phyloP scores from a whole-genome alignment of 2,797 vertebrate species.

The Cryptoprocta ferox region DNA sequence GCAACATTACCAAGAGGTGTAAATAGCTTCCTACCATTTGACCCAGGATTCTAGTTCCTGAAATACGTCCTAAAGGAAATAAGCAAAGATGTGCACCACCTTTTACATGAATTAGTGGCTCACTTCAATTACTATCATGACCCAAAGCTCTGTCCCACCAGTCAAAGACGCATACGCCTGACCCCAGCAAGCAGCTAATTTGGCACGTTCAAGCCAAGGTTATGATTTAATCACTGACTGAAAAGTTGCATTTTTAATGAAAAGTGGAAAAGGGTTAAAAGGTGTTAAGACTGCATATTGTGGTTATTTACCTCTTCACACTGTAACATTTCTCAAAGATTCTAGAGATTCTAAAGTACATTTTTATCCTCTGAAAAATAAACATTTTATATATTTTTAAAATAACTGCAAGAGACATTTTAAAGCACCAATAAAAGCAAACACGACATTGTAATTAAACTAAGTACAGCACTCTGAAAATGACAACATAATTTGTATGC shows the following conservation, averaged over 20 bases:
- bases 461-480: slow-evolving; percentile 63
- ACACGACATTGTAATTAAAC: slow-evolving; percentile 73
- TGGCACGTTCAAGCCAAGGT: background rate
- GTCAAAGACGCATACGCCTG: background rate
- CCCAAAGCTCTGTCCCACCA: background rate
- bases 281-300: background rate
- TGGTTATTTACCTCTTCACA: slow-evolving; percentile 24
- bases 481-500: slow-evolving; percentile 76
- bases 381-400: slow-evolving; percentile 63
- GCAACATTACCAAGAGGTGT: background rate
- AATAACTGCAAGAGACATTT: slow-evolving; percentile 59
- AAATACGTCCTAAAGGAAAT: slow-evolving; percentile 21
- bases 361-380: slow-evolving; percentile 52
- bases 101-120: background rate
- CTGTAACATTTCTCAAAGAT: background rate
- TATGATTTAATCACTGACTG: background rate
- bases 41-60: background rate
- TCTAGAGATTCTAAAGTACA: background rate
- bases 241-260: background rate
- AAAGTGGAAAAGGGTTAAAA: background rate
- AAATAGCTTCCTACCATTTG: background rate
- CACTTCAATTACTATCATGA: background rate
- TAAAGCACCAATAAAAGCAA: slow-evolving; percentile 64
- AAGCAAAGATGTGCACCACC: background rate
- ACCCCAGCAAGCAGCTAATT: background rate